Evolutionary conservation across 2,797 vertebrate species (phyloP).

Genomic region (Rhincodon typus): DNA sequence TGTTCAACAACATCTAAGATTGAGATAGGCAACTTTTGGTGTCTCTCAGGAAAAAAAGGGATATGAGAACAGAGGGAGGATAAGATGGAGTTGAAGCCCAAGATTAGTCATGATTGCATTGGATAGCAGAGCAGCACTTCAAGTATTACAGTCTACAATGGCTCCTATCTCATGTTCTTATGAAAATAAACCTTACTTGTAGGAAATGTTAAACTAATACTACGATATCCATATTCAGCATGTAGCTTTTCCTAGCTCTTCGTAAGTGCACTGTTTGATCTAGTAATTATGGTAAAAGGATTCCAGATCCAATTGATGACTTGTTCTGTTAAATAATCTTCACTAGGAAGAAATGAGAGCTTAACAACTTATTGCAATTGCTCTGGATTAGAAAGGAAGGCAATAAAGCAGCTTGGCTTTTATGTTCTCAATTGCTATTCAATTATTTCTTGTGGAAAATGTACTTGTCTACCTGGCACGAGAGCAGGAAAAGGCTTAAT

Average conservation of each 20-base stretch:
- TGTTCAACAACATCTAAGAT: neutral
- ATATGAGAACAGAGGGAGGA: too few relatives aligned
- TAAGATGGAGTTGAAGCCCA: too few relatives aligned
- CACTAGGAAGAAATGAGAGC: neutral
- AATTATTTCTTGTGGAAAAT: neutral
- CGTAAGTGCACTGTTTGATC: neutral
- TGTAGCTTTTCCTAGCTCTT: neutral
- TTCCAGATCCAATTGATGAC: neutral
- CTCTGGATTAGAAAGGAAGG: neutral
- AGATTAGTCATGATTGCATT: too few relatives aligned
- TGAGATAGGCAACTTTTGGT: neutral
- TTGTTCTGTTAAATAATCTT: neutral
- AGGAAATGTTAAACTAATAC: neutral
- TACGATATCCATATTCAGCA: neutral
- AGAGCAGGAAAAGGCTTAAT: neutral
- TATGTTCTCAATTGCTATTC: neutral
- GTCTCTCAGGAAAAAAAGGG: too few relatives aligned
- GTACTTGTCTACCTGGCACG: neutral
- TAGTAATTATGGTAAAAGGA: neutral
- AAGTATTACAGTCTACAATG: too few relatives aligned
- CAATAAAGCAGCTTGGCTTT: neutral
- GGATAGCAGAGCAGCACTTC: too few relatives aligned
- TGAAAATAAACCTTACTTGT: neutral
- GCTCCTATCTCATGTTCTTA: too few relatives aligned
- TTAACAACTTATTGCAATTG: neutral